phyloP scores from a whole-genome alignment of 92 coral and sea anemone species.

The Epizoanthus ramosus region DNA sequence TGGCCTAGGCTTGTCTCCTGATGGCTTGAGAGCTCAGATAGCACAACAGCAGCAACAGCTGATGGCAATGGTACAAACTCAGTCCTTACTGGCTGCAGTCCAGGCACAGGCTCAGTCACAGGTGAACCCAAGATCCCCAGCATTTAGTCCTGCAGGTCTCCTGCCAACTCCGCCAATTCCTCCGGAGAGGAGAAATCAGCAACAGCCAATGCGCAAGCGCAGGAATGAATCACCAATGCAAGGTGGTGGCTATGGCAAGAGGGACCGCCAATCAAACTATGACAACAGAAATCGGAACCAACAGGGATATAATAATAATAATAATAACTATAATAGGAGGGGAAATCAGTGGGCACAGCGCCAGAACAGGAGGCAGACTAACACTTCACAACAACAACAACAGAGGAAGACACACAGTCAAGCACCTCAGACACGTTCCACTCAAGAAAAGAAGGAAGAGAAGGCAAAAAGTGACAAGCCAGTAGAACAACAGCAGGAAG shows the following conservation, averaged over 20 bases:
- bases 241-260: constrained; percentile 34
- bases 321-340: constrained; percentile 20
- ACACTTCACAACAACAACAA: constrained; percentile 17
- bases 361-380: constrained; percentile 28
- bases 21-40: constrained; percentile 74
- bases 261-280: constrained; percentile 27
- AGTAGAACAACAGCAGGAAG: background rate
- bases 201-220: constrained; percentile 69
- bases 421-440: background rate
- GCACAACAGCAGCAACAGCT: constrained; percentile 94
- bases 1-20: constrained; percentile 35
- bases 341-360: constrained; percentile 37
- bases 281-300: constrained; percentile 60
- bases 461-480: background rate
- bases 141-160: constrained; percentile 38
- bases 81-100: constrained; percentile 92
- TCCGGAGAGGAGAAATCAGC: constrained; percentile 62
- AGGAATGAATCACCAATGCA: constrained; percentile 56
- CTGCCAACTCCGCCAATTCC: constrained; percentile 51
- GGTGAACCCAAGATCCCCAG: constrained; percentile 46
- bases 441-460: constrained; percentile 23
- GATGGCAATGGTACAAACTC: constrained; percentile 97
- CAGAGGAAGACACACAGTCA: background rate
- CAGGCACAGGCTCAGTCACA: constrained; percentile 85
- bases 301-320: constrained; percentile 16